phyloP scores from a whole-genome alignment of 2,113 vertebrate genomes.

The Apteryx mantelli region DNA sequence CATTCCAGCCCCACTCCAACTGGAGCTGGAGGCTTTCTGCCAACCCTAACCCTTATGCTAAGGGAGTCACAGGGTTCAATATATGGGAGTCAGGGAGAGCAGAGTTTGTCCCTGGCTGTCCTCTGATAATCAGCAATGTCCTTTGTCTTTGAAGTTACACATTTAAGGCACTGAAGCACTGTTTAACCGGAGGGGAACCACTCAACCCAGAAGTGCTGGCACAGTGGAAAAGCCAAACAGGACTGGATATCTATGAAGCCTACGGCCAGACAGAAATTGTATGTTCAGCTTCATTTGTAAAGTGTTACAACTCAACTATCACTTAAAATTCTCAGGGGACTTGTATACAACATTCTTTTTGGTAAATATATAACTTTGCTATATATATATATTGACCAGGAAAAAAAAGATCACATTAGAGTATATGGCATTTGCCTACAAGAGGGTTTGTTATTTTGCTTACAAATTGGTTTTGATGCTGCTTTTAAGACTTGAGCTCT shows the following conservation, averaged over 20 bases:
- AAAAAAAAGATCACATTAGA: not conserved
- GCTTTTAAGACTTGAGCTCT: not conserved
- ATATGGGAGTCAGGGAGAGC: not conserved
- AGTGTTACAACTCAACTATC: not conserved
- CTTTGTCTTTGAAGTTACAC: slow-evolving; percentile 61
- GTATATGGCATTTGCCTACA: not conserved
- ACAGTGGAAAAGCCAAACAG: slow-evolving; percentile 77
- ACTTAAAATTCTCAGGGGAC: not conserved
- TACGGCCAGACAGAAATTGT: slow-evolving; percentile 85
- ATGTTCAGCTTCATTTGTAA: not conserved
- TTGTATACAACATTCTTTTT: not conserved
- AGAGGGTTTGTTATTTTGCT: not conserved
- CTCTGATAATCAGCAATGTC: not conserved
- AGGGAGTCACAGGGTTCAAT: not conserved
- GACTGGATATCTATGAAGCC: slow-evolving; percentile 80
- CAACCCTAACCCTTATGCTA: not conserved
- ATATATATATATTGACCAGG: not conserved
- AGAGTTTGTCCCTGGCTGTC: not conserved
- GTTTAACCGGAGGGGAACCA: slow-evolving; percentile 75
- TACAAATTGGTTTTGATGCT: not conserved
- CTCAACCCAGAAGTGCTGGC: slow-evolving; percentile 79
- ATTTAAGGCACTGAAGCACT: slow-evolving; percentile 76
- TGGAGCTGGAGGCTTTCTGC: not conserved
- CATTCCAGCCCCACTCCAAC: not conserved
- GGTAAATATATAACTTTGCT: not conserved